Evolutionary conservation across 2,888 invertebrate species (phyloP).

Genomic region (Lysandra coridon): DNA sequence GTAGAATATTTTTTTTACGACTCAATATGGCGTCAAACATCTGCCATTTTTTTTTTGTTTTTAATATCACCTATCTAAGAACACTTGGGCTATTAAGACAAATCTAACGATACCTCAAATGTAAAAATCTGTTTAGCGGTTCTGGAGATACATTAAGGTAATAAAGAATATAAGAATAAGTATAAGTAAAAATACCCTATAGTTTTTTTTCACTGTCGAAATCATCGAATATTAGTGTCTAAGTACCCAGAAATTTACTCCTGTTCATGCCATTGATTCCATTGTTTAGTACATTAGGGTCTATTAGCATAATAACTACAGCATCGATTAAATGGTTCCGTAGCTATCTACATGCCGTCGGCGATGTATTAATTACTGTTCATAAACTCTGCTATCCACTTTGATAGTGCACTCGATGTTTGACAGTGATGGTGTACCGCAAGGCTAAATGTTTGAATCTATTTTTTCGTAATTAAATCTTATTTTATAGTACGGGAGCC

Average conservation of each 20-base stretch:
- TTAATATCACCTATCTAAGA: too few species aligned
- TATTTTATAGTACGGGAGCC: too few species aligned
- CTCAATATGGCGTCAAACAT: too few species aligned
- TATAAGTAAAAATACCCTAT: too few species aligned
- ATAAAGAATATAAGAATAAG: too few species aligned
- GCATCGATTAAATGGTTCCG: conserved; percentile 8
- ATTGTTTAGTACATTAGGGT: conserved; percentile 1
- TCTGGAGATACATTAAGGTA: too few species aligned
- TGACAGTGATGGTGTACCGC: not conserved
- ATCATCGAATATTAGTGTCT: not conserved
- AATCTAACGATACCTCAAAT: too few species aligned
- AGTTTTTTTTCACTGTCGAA: not conserved
- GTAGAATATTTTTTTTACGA: too few species aligned
- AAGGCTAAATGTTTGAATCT: not conserved
- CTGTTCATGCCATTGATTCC: not conserved
- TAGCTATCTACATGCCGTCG: conserved; percentile 8
- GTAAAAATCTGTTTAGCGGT: too few species aligned
- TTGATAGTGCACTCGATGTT: not conserved
- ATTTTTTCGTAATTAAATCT: not conserved
- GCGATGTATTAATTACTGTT: conserved; percentile 8
- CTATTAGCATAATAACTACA: conserved; percentile 10
- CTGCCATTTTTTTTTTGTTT: too few species aligned
- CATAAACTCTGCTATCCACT: conserved; percentile 5
- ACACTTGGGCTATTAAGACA: too few species aligned
- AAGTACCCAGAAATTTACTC: not conserved